Evolutionary conservation across 2,888 invertebrate genomes (phyloP), one percentile per base, ranked within the genome.

Genomic region (Mesochorus sp.): DNA sequence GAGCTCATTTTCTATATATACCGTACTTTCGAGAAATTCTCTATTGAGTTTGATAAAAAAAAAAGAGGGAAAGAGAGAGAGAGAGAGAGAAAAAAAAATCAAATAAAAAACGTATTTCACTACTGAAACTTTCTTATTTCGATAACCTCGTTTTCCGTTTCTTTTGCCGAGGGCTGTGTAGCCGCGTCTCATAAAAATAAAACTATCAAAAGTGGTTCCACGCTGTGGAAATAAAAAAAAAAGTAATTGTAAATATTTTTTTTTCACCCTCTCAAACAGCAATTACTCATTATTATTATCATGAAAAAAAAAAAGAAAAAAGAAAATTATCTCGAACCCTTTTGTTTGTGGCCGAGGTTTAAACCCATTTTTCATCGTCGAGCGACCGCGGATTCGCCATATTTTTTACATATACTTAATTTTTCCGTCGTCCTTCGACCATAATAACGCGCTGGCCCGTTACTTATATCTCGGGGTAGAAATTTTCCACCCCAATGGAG

Each of bases 401-500:
- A 71, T 59, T n/a, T n/a, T n/a, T n/a, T 44, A 31, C 39, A 28
- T 10, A 14, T 8, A 39, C 26, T 51, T 64, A 24, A 34, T 64
- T 37, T 42, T 39, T 6, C 0, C 6, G 14, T 10, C 39, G 3
- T 26, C 17, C 62, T 57, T 62, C 47, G 47, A 39, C 37, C 47
- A 62, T 37, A 75, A 75, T 62, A 68, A 42, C 70, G 51, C 34
- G 14, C 31, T 6, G 24, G 21, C 26, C 42, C 59, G 21, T 34
- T 47, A 10, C 57, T n/a, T n/a, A n/a, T n/a, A n/a, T 26, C 26
- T 6, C 6, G 6, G 28, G 19, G 17, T 8, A 34, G 14, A 55
- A 62, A 72, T 34, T 55, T 62, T 47, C 44, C 24, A 14, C 21
- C 21, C 26, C 26, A 61, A 21, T 26, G 39, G 53, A 53, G 26